Conservation (phyloP, 2,113 vertebrate species). For the Zosterops borbonicus region DNA sequence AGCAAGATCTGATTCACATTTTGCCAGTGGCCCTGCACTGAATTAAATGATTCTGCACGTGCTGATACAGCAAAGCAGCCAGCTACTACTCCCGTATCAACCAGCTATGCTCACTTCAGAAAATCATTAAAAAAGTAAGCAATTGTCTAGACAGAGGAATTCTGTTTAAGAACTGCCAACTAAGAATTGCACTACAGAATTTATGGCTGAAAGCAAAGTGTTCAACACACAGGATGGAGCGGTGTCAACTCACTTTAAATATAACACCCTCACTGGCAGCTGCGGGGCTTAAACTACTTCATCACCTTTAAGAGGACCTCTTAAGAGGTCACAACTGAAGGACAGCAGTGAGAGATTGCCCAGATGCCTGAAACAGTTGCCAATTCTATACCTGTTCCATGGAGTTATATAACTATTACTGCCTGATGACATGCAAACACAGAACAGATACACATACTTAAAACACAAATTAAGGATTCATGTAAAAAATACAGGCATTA, state of each 20-base stretch:
- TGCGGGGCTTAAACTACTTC: constrained; percentile 10
- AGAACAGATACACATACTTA: not conserved
- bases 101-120: not conserved
- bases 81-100: not conserved
- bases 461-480: not conserved
- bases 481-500: not conserved
- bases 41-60: not conserved
- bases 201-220: not conserved
- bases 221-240: not conserved
- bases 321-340: not conserved
- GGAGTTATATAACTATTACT: not conserved
- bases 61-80: not conserved
- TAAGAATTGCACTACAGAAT: not conserved
- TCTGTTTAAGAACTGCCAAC: not conserved
- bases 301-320: not conserved
- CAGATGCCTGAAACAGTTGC: not conserved
- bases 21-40: not conserved
- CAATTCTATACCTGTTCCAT: not conserved
- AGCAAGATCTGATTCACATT: not conserved
- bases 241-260: constrained; percentile 9
- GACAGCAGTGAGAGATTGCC: not conserved
- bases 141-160: not conserved
- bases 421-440: not conserved
- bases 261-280: constrained; percentile 5
- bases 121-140: not conserved